These are phyloP conservation scores for Tringa solitaria DNA, from an alignment of 2,113 vertebrate species.

Conservation along the genomic window DNA sequence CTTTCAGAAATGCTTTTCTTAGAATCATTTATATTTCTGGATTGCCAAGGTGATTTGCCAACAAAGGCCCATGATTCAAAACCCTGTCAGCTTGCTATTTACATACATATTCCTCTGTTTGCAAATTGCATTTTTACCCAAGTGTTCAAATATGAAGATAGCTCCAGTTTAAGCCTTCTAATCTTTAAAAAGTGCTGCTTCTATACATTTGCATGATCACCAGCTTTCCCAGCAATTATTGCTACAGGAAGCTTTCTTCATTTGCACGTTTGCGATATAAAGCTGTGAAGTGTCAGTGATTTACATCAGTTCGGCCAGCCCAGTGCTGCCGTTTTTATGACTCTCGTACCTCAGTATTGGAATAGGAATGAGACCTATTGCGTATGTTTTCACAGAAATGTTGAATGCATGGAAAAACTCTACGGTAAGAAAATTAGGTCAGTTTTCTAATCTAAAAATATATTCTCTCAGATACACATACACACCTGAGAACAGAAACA, in stretches of 20 bases:
- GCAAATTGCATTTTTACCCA: background rate
- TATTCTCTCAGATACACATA: background rate
- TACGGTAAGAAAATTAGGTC: background rate
- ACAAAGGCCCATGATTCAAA: background rate
- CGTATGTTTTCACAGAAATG: background rate
- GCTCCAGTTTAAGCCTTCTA: background rate
- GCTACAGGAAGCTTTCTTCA: background rate
- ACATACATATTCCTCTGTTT: background rate
- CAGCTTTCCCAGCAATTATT: background rate
- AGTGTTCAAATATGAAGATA: background rate
- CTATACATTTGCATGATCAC: background rate
- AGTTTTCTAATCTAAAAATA: background rate
- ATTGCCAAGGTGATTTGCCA: background rate
- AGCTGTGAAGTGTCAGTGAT: background rate
- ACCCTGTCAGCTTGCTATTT: background rate
- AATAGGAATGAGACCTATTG: background rate
- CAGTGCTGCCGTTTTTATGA: background rate
- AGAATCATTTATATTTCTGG: background rate
- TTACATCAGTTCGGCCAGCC: background rate
- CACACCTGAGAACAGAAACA: background rate
- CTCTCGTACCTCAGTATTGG: background rate
- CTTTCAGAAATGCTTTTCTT: background rate
- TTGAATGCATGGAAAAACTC: background rate
- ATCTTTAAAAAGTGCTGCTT: background rate
- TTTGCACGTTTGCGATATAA: background rate